Evolutionary conservation across 2,888 invertebrate genomes (phyloP), one percentile per base, ranked within the genome.

Genomic region (Stenurella melanura): DNA sequence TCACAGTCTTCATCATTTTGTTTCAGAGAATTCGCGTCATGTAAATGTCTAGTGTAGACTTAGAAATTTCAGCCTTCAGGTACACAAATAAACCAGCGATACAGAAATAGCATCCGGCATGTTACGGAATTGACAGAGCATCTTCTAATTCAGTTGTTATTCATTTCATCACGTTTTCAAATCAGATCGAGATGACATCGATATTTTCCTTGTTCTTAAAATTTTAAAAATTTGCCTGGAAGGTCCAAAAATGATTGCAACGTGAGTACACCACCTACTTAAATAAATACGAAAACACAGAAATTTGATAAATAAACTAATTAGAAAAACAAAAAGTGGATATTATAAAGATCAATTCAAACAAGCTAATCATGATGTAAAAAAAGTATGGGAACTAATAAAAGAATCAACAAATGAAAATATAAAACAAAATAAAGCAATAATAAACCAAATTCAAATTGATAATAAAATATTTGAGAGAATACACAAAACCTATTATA

Each of bases 111-210:
- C 50, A 50, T n/a, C n/a, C n/a, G n/a, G n/a, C 50, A 50, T 50
- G 50, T 50, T n/a, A n/a, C n/a, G 50, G n/a, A 50, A n/a, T 50
- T 50, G 50, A n/a, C 50, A 42, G n/a, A 50, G 50, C 50, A 50
- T 50, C 50, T 15, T 50, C 15, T 50, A 50, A 50, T 50, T n/a
- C 50, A 50, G n/a, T 50, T 50, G 50, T 50, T 50, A 50, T 50
- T 50, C 3, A 50, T 50, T 50, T n/a, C n/a, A 5, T 50, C 50
- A 50, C 50, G 50, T 50, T 50, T 17, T 50, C 15, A 50, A 50
- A 50, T 50, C 15, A 50, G 50, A 50, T 6, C 50, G 50, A n/a
- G 50, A 1, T 50, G 50, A 50, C n/a, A 50, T 4, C 12, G 15
- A n/a, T 50, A 50, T 50, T 50, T 50, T n/a, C 4, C 50, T n/a